Evolutionary conservation across 2,113 vertebrate genomes (phyloP), one percentile per base, ranked within the genome.

Genomic region (Natator depressus): DNA sequence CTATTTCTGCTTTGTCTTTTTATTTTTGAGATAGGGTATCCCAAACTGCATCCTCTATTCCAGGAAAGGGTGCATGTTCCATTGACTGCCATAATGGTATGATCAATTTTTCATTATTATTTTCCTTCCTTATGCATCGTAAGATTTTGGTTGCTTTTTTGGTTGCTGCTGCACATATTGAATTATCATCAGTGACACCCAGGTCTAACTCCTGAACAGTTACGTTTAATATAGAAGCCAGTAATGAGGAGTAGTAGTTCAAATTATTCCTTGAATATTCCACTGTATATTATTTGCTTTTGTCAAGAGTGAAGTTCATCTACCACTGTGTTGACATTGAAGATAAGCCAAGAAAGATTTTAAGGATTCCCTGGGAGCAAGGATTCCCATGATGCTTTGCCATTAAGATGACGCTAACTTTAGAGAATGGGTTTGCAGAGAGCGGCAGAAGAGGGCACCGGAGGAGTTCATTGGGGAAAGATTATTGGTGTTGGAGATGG

Each of bases 261-360:
- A 84, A 25, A 19, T 49, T 38, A 90, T 84, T 76, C 38, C 51
- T 89, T 89, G 29, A 93, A 69, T 69, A 91, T 42, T 81, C 4
- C 10, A 50, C 91, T 89, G 90, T 84, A 53, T 65, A 91, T 95
- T 87, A 17, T 22, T 49, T 50, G 49, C 14, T 35, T 69, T 69
- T 69, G 7, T n/a, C 65, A 69, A 69, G 35, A 16, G 65, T n/a
- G 35, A 69, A 9, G 65, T 69, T 42, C 35, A 79, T 10, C 9
- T 87, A 69, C 24, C 2, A 10, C 31, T 42, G 20, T 54, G 25
- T 42, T 31, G 35, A 7, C 86, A 38, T 27, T 80, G 50, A 82
- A 65, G 62, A 65, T n/a, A 69, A 31, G 35, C 8, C 65, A 69
- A 69, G 65, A 69, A 69, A 69, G 65, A 69, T 69, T 69, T 69